Evolutionary conservation across 1,140 invertebrate species (phyloP), one percentile per base, ranked within the genome.

Genomic region (Agrypnia vestita): DNA sequence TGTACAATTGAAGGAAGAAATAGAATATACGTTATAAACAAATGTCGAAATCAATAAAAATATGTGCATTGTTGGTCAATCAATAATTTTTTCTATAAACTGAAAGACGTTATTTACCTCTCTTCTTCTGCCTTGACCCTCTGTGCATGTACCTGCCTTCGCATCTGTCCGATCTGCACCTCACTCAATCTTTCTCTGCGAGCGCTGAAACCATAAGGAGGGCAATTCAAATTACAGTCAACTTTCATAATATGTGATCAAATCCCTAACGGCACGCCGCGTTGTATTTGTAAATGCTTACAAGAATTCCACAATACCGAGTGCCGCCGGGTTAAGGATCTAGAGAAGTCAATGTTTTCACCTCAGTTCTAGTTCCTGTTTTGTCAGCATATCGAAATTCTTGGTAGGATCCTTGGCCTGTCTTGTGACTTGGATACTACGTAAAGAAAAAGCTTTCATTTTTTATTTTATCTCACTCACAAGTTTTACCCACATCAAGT

Each of bases 141-240:
- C 88, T 94, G 93, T 84, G 91, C 90, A 85, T 92, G 91, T 84
- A 94, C 92, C 87, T 93, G 92, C 85, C 92, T 90, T 85, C 93
- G 90, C 93, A 94, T 93, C 88, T 94, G 92, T 80, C 92, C 92
- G 86, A 94, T 92, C 87, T 93, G 93, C 85, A 93, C 92, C 85
- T 94, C 92, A 89, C 93, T 93, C 83, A 92, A 88, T 84, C 89
- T 89, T 85, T 90, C 89, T 78, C 90, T 87, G 62, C 87, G 87
- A 44, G 86, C 85, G 81, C 88, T 90, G 83, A 44, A 84, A 78
- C 15, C 56, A 76, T 69, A 76, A 62, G 44, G 19, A 76, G 12
- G 44, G 8, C 67, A 80, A 64, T 47, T 76, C 53, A 71, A 51
- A 49, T 51, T 71, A 71, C 67, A 47, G 67, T 17, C 61, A 67